A percentile compares a stretch with the other conserved stretches of the same genome.
These are phyloP conservation scores for Micrasema longulum DNA, from an alignment of 1,140 invertebrate genomes.

Conservation along the genomic window DNA sequence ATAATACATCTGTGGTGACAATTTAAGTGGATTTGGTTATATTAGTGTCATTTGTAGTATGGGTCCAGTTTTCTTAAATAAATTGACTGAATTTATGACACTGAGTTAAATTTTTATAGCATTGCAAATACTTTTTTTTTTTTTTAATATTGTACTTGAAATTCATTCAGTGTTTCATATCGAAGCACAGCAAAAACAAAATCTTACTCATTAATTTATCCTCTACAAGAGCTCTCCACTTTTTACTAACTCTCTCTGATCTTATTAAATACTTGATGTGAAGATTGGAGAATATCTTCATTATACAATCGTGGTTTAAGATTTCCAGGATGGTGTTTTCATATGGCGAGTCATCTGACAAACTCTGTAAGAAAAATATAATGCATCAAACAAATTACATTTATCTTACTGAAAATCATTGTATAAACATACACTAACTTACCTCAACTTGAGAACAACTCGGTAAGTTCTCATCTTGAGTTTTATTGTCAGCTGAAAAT, in stretches of 20 bases:
- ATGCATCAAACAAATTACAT: too few species aligned
- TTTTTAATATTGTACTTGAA: constrained; percentile 6
- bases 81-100: too few species aligned
- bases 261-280: constrained; percentile 42
- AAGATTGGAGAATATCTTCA: constrained; percentile 49
- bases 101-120: too few species aligned
- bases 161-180: constrained; percentile 38
- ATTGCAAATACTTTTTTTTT: too few species aligned
- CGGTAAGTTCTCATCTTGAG: neutral
- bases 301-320: constrained; percentile 49
- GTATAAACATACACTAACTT: neutral
- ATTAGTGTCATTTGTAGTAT: too few species aligned
- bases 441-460: neutral
- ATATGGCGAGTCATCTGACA: constrained; percentile 1
- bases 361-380: constrained; percentile 23
- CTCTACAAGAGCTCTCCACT: constrained; percentile 40
- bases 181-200: too few species aligned
- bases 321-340: constrained; percentile 45
- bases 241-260: constrained; percentile 49
- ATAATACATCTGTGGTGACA: too few species aligned
- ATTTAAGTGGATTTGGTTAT: too few species aligned
- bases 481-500: constrained; percentile 13
- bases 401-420: too few species aligned
- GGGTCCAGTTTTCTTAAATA: too few species aligned
- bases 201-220: constrained; percentile 25